Evolutionary conservation across 2,797 vertebrate species (phyloP), one percentile per base, ranked within the genome.

Genomic region (Sebastes minor): DNA sequence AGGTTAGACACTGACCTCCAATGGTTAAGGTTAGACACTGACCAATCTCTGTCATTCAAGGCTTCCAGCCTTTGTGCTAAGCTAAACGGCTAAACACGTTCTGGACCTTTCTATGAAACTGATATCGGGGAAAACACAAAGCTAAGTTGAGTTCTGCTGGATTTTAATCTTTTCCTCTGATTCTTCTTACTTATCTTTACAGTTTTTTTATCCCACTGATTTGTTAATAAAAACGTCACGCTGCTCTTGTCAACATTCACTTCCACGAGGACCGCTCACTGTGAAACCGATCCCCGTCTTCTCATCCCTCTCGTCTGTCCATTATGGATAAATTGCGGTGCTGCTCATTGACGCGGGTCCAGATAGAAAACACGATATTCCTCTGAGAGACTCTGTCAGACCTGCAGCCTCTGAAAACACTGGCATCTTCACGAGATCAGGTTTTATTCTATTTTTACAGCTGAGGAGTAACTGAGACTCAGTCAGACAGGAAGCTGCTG

Each of bases 361-460:
- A 35, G 33, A 67, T 1, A 35, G 78, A 83, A 73, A 84, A 90
- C 72, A 10, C 42, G 61, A 92, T 89, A 78, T 74, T 84, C 86
- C 81, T 82, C 16, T 8, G 87, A 85, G 88, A 63, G 23, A 8
- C 55, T 53, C n/a, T 5, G 59, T 53, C 73, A 32, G 66, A 57
- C 9, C 81, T 69, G 42, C 81, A 18, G 65, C 76, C 72, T 62
- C 72, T 8, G 12, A 42, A 77, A 33, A 56, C 71, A 27, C 55
- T 0, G 10, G 22, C 72, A 46, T 57, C 81, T 20, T 78, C 70
- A 70, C 25, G 3, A 69, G 85, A 90, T 90, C 88, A 33, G 2
- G 76, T 83, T 82, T 66, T 18, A 27, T 68, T 84, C 81, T 86
- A 85, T 92, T 88, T 88, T 89, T 90, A 85, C 71, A 6, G 23